These are phyloP conservation scores for human (Homo sapiens) DNA, from an alignment of 2,113 vertebrate species.

Conservation along the genomic window GRCh38 chr5:29975501-29976000, in stretches of 20 bases:
- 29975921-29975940: background rate
- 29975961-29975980: background rate
- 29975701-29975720: background rate
- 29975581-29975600: background rate
- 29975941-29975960: background rate
- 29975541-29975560: background rate
- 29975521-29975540: background rate
- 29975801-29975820: background rate
- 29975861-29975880: background rate
- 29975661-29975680: background rate
- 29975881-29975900: background rate
- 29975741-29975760: background rate
- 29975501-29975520: background rate
- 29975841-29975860: background rate
- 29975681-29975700: background rate
- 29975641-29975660: background rate
- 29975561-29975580: background rate
- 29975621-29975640: background rate
- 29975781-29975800: background rate
- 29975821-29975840: background rate
- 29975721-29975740: background rate
- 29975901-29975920: background rate
- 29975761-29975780: background rate
- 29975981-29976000: background rate
- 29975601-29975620: background rate